Percentiles rank a stretch among this genome's conserved stretches.
phyloP scores from a whole-genome alignment of 2,797 vertebrate genomes.

The Aythya fuligula region DNA sequence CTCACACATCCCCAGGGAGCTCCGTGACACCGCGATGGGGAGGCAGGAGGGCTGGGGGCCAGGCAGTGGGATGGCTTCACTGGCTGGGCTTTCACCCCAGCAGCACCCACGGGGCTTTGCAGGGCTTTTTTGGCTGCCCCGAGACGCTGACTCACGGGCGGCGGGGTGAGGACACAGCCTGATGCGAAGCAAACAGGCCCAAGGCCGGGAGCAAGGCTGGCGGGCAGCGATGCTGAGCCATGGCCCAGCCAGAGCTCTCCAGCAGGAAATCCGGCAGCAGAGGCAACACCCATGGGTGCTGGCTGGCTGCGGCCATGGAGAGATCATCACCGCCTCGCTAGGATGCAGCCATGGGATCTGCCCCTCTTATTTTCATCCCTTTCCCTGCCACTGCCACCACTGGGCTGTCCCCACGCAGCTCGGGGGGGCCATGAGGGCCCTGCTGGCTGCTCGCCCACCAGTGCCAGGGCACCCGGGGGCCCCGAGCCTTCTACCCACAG shows the following conservation, averaged over 20 bases:
- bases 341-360: not conserved
- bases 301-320: rapidly evolving
- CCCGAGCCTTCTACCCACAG: not conserved
- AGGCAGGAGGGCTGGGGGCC: rapidly evolving
- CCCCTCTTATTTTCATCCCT: not conserved
- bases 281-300: not conserved
- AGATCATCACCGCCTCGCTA: rapidly evolving
- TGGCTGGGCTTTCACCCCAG: not conserved
- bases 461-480: not conserved
- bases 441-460: no score
- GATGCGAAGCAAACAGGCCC: not conserved
- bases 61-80: rapidly evolving
- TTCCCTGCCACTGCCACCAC: not conserved
- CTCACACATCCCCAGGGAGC: not conserved
- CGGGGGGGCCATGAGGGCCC: no score
- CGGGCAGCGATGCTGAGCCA: rapidly evolving
- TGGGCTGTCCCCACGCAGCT: not conserved
- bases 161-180: not conserved
- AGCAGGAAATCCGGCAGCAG: rapidly evolving
- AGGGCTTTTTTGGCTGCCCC: not conserved
- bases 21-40: rapidly evolving
- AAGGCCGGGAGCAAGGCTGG: not conserved
- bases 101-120: not conserved
- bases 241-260: not conserved
- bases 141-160: rapidly evolving